Base-by-base conservation (phyloP, 2,888 invertebrate species). In the Invenusta paracnida region DNA sequence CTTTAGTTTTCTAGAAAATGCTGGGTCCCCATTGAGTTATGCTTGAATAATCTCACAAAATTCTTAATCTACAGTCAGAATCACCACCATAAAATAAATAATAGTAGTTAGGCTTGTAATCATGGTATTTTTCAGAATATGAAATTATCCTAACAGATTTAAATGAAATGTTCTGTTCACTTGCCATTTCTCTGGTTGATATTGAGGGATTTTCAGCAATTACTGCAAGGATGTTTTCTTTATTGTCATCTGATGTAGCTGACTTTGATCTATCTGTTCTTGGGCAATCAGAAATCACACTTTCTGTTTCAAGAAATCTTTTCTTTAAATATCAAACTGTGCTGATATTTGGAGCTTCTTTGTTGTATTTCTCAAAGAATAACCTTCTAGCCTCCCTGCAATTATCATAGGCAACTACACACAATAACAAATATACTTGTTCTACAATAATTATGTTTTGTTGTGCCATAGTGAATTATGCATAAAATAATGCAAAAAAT, bases 281-380 rank as follows among this genome's bases (percentile, higher is more conserved):
- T 82, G 82, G 82, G 28, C 27, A 1, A 82, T 82, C 82, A 82
- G 29, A 82, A 82, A 23, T 30, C 82, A 82, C 82, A 82, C 82
- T 82, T 82, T 29, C 82, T 82, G 82, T 82, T 82, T 82, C 82
- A 23, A 82, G 25, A 82, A 82, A 82, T 30, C 82, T 30, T 27
- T 2, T 82, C 29, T 30, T 82, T 23, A 2, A 29, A 82, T 29
- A 82, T 82, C 28, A 29, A 82, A 30, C 82, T 82, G 82, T 82
- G 82, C 82, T 82, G 82, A 82, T 82, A 23, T 29, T 82, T 82
- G 29, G 27, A 82, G 82, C 29, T 82, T 82, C 25, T 82, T 82
- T 79, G 2, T 79, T 79, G 79, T 79, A 79, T 79, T 82, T 82
- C 13, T 30, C 23, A 82, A 5, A 82, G 31, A 82, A 82, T 82